Base-by-base conservation (phyloP, 2,888 invertebrate species). In the Caenorhabditis japonica region DNA sequence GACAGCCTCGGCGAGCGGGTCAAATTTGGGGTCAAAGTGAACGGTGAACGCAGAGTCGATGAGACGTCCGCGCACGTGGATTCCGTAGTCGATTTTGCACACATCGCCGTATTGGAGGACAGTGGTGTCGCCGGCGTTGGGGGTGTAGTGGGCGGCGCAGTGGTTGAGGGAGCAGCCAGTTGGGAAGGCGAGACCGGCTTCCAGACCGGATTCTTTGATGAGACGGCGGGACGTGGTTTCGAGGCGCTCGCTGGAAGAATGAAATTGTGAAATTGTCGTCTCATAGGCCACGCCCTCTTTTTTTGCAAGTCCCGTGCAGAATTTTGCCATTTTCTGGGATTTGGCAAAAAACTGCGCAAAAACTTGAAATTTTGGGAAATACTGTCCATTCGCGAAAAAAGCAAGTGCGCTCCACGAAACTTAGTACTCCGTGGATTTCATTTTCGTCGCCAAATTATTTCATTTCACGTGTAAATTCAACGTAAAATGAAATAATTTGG, bases 1-100 rank as follows among this genome's bases (percentile, higher is more conserved):
- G 0, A 99, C 99, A 7, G 97, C 97, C 88, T 95, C 93, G 69
- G 95, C 92, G 46, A 99, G 90, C 75, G 93, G 92, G 88, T 99
- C 97, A 89, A 95, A 99, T 87, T 94, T 95, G 2, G 94, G 93
- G 90, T 99, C 95, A 90, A 97, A 99, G 60, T 95, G 92, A 85
- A 97, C 89, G 2, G 99, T 99, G 89, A 97, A 99, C 19, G 99
- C 99, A 89, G 97, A 99, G 90, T 99, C 99, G 77, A 99, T 97
- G 79, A 99, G 97, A 62, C 95, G 92, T 44, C 86, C 86, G 53
- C 87, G 83, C 25, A 86, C 85, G 53, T 86, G 86, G 17, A 83
- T 80, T 61, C 86, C 86, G 68, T 85, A 86, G 59, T 86, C 86
- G 58, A 86, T 87, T 80, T 99, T 99, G 84, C 96, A 96, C 2